A percentile compares a stretch with the other conserved stretches of the same genome.
Evolutionary conservation across 2,888 invertebrate genomes (phyloP).

Genomic region (Xylocampa areola): DNA sequence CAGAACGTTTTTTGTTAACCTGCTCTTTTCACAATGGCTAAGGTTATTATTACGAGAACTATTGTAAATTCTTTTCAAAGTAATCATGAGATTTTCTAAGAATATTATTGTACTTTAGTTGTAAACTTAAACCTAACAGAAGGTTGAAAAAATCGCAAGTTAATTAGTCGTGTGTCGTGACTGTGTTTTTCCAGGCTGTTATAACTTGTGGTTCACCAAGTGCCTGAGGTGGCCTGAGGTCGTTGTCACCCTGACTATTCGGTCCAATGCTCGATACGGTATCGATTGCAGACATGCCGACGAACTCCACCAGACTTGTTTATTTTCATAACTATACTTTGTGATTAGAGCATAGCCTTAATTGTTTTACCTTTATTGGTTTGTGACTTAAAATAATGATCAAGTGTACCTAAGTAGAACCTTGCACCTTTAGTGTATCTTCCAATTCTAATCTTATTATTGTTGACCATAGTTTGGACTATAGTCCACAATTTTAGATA

Average conservation of each 20-base stretch:
- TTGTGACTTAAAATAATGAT: too few species aligned
- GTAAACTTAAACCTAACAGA: not conserved
- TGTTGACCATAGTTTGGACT: too few species aligned
- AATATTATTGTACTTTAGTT: not conserved
- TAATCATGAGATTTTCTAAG: too few species aligned
- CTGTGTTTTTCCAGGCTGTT: slow-evolving; percentile 30
- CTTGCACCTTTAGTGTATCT: too few species aligned
- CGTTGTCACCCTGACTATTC: slow-evolving; percentile 67
- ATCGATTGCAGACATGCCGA: slow-evolving; percentile 81
- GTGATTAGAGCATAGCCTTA: slow-evolving; percentile 39
- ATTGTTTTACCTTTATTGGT: slow-evolving; percentile 7
- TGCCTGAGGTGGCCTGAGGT: slow-evolving; percentile 68
- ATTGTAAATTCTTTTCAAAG: too few species aligned
- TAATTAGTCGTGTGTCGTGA: slow-evolving; percentile 43
- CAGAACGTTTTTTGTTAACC: too few species aligned
- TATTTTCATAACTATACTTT: slow-evolving; percentile 39
- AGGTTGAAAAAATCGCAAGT: slow-evolving; percentile 19
- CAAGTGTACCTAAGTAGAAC: too few species aligned
- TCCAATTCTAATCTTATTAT: too few species aligned
- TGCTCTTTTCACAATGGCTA: too few species aligned
- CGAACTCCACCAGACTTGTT: slow-evolving; percentile 61
- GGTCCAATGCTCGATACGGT: slow-evolving; percentile 68
- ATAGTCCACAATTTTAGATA: too few species aligned
- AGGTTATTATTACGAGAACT: too few species aligned
- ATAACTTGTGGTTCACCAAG: slow-evolving; percentile 63